A percentile compares a stretch with the other conserved stretches of the same genome.
These are phyloP conservation scores for Drosophila subpulchrella DNA, from an alignment of 1,140 invertebrate species.

Conservation along the genomic window DNA sequence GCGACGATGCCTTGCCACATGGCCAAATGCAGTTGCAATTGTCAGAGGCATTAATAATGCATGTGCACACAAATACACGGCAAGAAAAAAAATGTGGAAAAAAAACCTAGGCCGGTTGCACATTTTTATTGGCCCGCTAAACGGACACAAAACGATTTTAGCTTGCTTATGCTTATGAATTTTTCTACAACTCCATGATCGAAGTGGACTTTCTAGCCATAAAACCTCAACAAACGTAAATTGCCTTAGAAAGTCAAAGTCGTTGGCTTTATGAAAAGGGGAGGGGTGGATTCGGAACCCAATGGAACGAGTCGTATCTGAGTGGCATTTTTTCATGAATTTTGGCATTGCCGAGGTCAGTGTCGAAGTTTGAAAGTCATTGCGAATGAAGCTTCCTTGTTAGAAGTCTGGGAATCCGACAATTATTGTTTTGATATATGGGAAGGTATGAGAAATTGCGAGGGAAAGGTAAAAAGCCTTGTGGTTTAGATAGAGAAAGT, in stretches of 20 bases:
- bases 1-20: constrained; percentile 27
- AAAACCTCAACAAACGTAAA: constrained; percentile 56
- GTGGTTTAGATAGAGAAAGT: constrained; percentile 31
- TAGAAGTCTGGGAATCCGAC: constrained; percentile 26
- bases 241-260: constrained; percentile 71
- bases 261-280: not conserved
- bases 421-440: not conserved
- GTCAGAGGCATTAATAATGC: constrained; percentile 60
- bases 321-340: constrained; percentile 42
- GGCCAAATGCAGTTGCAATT: constrained; percentile 50
- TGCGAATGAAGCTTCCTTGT: constrained; percentile 31
- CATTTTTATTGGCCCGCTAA: constrained; percentile 49
- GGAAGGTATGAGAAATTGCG: not conserved
- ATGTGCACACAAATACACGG: constrained; percentile 24
- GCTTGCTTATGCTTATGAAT: constrained; percentile 62
- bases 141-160: constrained; percentile 46
- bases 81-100: not conserved
- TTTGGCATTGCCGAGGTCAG: constrained; percentile 62
- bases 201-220: constrained; percentile 66
- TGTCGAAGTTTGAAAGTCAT: constrained; percentile 55
- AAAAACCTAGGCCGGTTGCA: constrained; percentile 26
- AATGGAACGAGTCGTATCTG: constrained; percentile 30
- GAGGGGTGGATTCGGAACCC: not conserved
- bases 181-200: constrained; percentile 42
- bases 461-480: not conserved